Conservation (phyloP, 2,113 vertebrate genomes). For the Scopus umbretta region DNA sequence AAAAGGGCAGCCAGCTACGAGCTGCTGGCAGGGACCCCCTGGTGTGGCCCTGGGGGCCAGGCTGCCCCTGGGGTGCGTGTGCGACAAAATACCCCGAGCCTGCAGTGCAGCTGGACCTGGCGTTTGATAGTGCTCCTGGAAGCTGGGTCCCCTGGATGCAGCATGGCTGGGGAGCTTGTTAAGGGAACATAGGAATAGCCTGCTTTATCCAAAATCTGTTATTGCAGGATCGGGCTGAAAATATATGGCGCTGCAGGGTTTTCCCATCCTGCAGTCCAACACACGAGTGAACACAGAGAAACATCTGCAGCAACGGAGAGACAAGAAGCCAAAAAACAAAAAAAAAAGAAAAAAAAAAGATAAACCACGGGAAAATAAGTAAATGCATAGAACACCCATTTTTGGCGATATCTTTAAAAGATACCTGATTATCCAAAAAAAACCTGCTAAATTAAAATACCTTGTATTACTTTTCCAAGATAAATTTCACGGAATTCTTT, state of each 20-base stretch:
- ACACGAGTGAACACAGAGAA: not conserved
- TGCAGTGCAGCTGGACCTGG: not conserved
- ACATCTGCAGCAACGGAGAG: not conserved
- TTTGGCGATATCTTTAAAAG: not conserved
- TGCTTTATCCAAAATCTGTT: not conserved
- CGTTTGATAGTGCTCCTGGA: accelerated
- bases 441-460: not conserved
- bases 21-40: not conserved
- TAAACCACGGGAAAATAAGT: not conserved
- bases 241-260: not conserved
- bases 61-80: not conserved
- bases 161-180: not conserved
- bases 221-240: not conserved
- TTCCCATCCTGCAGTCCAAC: not conserved
- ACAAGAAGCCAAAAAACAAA: not conserved
- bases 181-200: accelerated
- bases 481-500: not conserved
- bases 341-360: not conserved
- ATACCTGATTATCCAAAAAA: not conserved
- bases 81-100: accelerated
- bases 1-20: not conserved
- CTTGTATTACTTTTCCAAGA: not conserved
- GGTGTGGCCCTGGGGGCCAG: not conserved
- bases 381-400: accelerated
- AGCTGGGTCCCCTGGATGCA: not conserved